phyloP scores from a whole-genome alignment of 2,797 vertebrate genomes.

The Heliangelus exortis region DNA sequence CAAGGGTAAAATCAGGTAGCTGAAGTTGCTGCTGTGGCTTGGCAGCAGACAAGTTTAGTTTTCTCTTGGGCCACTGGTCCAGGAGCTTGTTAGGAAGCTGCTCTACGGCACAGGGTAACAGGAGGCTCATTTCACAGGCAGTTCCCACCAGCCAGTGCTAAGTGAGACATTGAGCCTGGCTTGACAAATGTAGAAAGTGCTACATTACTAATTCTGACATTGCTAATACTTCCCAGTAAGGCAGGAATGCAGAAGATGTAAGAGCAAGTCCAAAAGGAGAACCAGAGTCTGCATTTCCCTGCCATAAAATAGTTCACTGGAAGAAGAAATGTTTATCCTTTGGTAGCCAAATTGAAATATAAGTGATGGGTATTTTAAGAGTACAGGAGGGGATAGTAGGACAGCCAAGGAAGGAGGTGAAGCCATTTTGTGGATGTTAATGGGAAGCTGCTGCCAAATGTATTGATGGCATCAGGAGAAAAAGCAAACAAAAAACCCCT shows the following conservation, averaged over 20 bases:
- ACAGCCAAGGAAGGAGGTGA: neutral
- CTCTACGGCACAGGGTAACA: neutral
- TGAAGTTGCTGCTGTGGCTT: constrained; percentile 23
- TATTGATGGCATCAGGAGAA: neutral
- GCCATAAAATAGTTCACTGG: neutral
- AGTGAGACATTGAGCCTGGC: neutral
- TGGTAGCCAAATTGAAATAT: neutral
- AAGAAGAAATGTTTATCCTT: neutral
- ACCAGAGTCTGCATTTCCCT: neutral
- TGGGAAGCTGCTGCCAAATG: neutral
- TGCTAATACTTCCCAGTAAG: neutral
- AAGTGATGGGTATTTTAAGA: neutral
- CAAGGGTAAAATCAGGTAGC: neutral
- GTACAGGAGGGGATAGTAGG: neutral
- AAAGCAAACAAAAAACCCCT: neutral
- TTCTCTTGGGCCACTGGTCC: neutral
- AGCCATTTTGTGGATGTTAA: neutral
- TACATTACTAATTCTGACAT: neutral
- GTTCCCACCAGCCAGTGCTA: neutral
- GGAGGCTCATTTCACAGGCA: neutral
- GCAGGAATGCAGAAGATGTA: neutral
- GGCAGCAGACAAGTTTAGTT: neutral
- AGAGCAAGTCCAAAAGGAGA: neutral
- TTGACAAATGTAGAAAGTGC: neutral
- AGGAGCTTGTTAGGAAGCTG: neutral